Evolutionary conservation across 2,888 invertebrate genomes (phyloP), one percentile per base, ranked within the genome.

Genomic region (Heliconius charithonia): DNA sequence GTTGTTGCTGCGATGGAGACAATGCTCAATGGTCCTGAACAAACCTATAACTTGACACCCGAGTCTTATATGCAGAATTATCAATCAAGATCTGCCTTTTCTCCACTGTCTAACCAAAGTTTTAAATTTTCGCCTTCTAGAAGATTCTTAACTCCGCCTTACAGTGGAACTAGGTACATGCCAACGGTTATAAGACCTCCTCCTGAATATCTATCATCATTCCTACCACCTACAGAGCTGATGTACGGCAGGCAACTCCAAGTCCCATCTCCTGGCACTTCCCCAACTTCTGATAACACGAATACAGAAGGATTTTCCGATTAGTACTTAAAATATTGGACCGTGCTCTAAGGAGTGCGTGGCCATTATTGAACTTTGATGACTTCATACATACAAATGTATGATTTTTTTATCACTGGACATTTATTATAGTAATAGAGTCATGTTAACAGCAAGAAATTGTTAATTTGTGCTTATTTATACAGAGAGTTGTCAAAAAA

Each of bases 1-100:
- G 97, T 98, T 0, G 96, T 99, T 0, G 97, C 98, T 84, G 98
- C 99, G 0, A 99, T 99, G 96, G 99, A 99, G 88, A 96, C 97
- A 88, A 97, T 99, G 96, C 96, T 98, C 22, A 97, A 97, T 82
- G 97, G 97, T 2, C 95, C 89, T 0, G 93, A 92, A 22, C 84
- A 92, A 80, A 83, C 87, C 79, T 94, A 93, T 84, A 91, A 89
- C 75, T 83, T 94, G 66, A 92, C 91, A 0, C 94, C 94, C 25
- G 94, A 93, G 80, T 93, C 93, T 0, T 95, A 95, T 70, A 85
- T 93, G 81, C 91, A 94, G 77, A 91, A 85, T 80, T 95, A 96
- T 76, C 96, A 96, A 81, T 96, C 96, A 0, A 96, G 96, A 78
- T 97, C 97, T 0, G 98, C 98, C 12, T 98, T 98, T 89, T 97